A percentile compares a stretch with the other conserved stretches of the same genome.
Evolutionary conservation across 2,888 invertebrate species (phyloP).

Genomic region (Synergus laeviventris): DNA sequence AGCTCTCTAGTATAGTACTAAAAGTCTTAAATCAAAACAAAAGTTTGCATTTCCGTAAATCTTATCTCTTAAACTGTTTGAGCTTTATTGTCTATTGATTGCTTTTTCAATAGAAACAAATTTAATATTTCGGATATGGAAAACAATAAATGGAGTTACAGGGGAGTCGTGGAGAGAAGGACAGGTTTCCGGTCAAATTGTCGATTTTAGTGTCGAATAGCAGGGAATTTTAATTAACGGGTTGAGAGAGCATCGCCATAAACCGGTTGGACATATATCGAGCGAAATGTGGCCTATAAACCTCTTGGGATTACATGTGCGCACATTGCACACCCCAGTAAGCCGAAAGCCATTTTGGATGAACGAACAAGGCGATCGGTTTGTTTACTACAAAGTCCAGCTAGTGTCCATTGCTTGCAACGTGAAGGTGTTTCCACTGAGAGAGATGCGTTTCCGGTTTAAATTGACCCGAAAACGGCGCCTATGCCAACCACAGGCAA

Average conservation of each 20-base stretch:
- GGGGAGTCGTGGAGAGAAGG: conserved; percentile 45
- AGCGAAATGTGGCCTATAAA: conserved; percentile 64
- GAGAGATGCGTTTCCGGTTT: conserved; percentile 66
- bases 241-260: conserved; percentile 55
- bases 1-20: too few relatives aligned
- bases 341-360: conserved; percentile 63
- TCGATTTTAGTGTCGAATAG: conserved; percentile 47
- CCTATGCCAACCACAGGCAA: conserved; percentile 52
- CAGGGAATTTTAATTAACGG: conserved; percentile 69
- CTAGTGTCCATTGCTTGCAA: conserved; percentile 33
- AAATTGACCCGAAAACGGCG: conserved; percentile 61
- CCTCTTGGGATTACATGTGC: conserved; percentile 69
- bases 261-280: conserved; percentile 50
- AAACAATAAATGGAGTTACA: conserved; percentile 32
- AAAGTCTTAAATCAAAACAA: too few relatives aligned
- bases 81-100: neutral
- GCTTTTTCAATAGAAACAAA: neutral
- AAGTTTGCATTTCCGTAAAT: too few relatives aligned
- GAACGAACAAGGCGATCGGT: conserved; percentile 59
- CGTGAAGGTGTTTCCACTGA: conserved; percentile 51
- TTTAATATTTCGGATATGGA: neutral
- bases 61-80: too few relatives aligned
- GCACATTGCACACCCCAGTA: conserved; percentile 60
- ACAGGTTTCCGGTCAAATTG: conserved; percentile 48
- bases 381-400: conserved; percentile 21